Base-by-base conservation (phyloP, 2,797 vertebrate species). In the Myotis daubentonii region DNA sequence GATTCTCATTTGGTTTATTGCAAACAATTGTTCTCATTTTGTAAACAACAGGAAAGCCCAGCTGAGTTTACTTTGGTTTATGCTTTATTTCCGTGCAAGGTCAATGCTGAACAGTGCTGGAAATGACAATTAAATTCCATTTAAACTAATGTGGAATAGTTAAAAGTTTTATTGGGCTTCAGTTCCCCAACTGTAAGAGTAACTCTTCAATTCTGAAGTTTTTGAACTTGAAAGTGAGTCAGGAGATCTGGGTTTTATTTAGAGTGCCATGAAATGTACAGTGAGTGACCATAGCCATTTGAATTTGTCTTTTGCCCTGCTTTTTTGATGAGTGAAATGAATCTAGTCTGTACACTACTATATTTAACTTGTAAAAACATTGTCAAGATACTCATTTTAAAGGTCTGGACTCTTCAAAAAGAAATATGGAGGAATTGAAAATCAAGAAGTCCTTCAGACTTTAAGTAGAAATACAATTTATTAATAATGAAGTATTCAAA, bases 51-150 rank as follows among this genome's bases (percentile, higher is more conserved):
- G 60, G 47, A 96, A 91, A 81, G 62, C 8, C 7, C 41, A 72
- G 30, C 49, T 90, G 85, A 70, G 66, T 94, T 76, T 75, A 93
- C 15, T 49, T 94, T 85, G 44, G 70, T 72, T 75, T 8, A 87
- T 87, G 23, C 28, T 83, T 93, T 92, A 94, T 82, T 83, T 91
- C n/a, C 76, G 68, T 70, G n/a, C 89, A 93, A 88, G 17, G 30
- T 65, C 41, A 93, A 9, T 76, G 25, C 19, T 65, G 20, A 89
- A 91, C 11, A 87, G 15, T 81, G 84, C 38, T 65, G 28, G 38
- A 87, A 91, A 81, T 84, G 33, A 51, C 65, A 10, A 62, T 94
- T 80, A 88, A 86, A 47, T 68, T 78, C 51, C 74, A 68, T 90
- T 89, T 93, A 87, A 92, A 85, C 11, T n/a, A 85, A 95, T 23